Evolutionary conservation across 1,140 invertebrate genomes (phyloP).

Genomic region (Babylonia areolata): DNA sequence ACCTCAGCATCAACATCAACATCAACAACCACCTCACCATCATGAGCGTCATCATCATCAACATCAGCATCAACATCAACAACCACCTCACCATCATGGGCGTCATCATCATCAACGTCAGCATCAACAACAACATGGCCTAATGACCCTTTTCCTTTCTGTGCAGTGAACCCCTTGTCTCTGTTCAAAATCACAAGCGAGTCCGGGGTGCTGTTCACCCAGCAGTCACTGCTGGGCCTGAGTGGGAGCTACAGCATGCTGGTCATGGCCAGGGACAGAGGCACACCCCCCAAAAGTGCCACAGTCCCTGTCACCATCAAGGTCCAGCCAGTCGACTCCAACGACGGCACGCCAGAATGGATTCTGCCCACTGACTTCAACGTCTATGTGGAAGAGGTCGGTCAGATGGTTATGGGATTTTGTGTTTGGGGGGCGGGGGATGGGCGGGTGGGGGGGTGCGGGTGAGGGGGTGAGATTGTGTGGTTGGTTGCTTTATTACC

Average conservation of each 20-base stretch:
- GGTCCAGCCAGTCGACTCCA: conserved; percentile 54
- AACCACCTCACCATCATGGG: no score
- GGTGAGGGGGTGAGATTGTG: no score
- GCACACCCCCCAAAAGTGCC: conserved; percentile 36
- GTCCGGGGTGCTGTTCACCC: conserved; percentile 45
- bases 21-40: no score
- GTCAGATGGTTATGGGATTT: not conserved
- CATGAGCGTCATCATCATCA: no score
- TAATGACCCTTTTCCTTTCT: not conserved
- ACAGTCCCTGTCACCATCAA: conserved; percentile 43
- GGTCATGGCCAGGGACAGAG: conserved; percentile 50
- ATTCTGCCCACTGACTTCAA: conserved; percentile 34
- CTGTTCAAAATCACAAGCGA: conserved; percentile 45
- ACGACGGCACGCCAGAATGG: conserved; percentile 60
- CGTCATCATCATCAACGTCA: no score
- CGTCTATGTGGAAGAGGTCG: conserved; percentile 45
- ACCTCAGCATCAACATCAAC: no score
- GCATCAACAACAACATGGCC: no score
- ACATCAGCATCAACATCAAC: no score
- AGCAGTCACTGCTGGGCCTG: conserved; percentile 27
- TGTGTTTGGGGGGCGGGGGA: no score
- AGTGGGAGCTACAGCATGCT: conserved; percentile 35
- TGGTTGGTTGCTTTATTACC: no score
- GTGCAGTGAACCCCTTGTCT: not conserved
- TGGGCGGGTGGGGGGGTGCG: no score